Conservation (phyloP, 2,113 vertebrate genomes). For the Nerophis ophidion region DNA sequence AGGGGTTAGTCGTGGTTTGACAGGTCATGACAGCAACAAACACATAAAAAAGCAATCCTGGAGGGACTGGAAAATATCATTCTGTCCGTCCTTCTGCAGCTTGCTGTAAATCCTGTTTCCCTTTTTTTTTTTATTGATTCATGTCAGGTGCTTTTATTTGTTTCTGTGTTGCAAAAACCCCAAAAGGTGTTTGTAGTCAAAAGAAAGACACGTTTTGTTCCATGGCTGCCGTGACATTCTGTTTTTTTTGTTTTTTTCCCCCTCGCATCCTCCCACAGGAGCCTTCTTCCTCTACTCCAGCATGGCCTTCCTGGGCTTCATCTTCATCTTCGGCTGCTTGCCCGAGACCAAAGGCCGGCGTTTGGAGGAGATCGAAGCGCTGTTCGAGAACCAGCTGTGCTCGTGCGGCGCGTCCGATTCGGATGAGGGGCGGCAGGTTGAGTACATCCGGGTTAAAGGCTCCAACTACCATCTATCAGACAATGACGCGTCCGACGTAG, state of each 20-base stretch:
- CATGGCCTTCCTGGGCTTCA: conserved; percentile 81
- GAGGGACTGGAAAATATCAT: no score
- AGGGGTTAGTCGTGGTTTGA: no score
- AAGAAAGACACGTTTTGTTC: neutral
- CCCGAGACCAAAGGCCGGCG: conserved; percentile 94
- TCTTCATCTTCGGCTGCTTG: conserved; percentile 91
- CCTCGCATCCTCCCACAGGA: conserved; percentile 67
- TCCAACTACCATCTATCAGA: conserved; percentile 98
- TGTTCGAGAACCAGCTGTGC: conserved; percentile 90
- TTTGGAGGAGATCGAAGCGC: conserved; percentile 91
- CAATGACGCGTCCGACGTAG: conserved; percentile 95
- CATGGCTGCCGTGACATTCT: conserved; percentile 21
- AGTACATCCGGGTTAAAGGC: conserved; percentile 98
- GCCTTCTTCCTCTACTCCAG: conserved; percentile 95
- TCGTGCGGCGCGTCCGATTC: conserved; percentile 88
- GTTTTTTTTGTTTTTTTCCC: conserved; percentile 4
- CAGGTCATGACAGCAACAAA: no score
- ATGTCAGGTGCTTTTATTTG: conserved; percentile 1
- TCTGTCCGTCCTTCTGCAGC: no score
- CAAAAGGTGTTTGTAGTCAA: neutral
- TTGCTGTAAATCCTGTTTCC: no score
- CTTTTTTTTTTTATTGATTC: no score
- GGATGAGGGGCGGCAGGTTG: conserved; percentile 92
- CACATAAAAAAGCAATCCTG: no score
- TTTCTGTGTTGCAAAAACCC: conserved; percentile 13